These are phyloP conservation scores for Mythimna vitellina DNA, from an alignment of 2,888 invertebrate species.

Conservation along the genomic window DNA sequence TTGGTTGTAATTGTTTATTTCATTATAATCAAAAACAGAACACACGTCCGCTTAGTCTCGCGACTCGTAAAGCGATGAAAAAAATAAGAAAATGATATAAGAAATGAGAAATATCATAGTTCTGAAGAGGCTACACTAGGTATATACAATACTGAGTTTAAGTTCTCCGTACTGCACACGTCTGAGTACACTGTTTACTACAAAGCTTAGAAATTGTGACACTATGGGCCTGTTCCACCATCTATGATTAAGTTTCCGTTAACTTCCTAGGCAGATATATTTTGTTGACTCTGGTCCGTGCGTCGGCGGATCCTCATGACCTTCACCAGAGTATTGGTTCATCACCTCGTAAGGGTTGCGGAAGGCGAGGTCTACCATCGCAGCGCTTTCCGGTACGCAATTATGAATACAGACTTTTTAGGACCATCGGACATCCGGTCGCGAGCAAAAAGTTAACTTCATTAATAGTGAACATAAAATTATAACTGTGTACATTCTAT, in stretches of 20 bases:
- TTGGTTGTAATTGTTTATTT: no score
- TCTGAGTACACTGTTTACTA: background rate
- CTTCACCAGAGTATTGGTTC: background rate
- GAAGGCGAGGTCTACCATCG: background rate
- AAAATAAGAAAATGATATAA: no score
- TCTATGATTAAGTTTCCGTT: no score
- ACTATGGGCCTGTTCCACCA: background rate
- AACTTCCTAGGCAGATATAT: no score
- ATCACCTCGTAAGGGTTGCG: no score
- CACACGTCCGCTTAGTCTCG: no score
- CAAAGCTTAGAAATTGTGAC: conserved; percentile 3
- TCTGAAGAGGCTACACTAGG: no score
- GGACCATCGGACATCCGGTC: conserved; percentile 5
- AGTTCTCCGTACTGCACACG: background rate
- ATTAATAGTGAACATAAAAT: background rate
- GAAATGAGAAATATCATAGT: no score
- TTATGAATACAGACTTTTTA: background rate
- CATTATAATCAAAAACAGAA: no score
- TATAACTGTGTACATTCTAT: background rate
- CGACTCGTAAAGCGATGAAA: no score
- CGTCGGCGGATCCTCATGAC: background rate
- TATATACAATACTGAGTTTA: background rate
- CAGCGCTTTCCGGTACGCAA: background rate
- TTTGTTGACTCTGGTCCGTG: no score
- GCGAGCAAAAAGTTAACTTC: background rate